These are phyloP conservation scores for Muricea muricata DNA, from an alignment of 92 coral and sea anemone genomes.

Conservation along the genomic window DNA sequence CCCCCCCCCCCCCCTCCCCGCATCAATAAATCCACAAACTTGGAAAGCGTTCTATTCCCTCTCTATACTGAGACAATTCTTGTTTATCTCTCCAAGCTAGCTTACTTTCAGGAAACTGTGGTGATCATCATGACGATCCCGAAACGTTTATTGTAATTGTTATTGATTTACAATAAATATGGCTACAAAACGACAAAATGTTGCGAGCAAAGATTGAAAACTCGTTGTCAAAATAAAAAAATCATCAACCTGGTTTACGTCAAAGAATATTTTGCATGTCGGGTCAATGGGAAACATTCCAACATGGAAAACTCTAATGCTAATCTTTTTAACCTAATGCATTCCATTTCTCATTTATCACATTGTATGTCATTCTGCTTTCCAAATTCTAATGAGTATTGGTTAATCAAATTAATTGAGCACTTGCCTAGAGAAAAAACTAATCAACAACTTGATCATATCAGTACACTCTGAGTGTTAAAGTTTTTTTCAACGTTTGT, in stretches of 20 bases:
- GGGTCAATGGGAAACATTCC: background rate
- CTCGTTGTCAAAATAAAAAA: background rate
- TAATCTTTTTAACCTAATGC: background rate
- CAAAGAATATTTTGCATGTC: background rate
- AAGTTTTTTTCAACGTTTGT: too few relatives aligned
- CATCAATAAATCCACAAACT: too few relatives aligned
- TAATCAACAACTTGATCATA: background rate
- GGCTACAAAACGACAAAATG: background rate
- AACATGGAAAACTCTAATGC: background rate
- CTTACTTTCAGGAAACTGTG: too few relatives aligned
- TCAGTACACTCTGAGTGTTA: too few relatives aligned
- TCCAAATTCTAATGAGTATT: background rate
- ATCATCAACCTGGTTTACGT: background rate
- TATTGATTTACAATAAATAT: background rate
- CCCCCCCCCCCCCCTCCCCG: too few relatives aligned
- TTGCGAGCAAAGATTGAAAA: background rate
- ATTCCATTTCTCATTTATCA: conserved; percentile 1
- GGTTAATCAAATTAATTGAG: background rate
- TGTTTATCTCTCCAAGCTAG: too few relatives aligned
- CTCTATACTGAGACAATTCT: too few relatives aligned
- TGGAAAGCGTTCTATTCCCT: too few relatives aligned
- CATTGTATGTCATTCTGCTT: background rate
- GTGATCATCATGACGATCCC: too few relatives aligned
- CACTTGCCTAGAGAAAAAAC: background rate
- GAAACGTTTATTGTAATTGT: too few relatives aligned